Percentiles rank a stretch among this genome's conserved stretches.
Evolutionary conservation across 2,888 invertebrate species (phyloP).

Genomic region (Melipona beecheii): DNA sequence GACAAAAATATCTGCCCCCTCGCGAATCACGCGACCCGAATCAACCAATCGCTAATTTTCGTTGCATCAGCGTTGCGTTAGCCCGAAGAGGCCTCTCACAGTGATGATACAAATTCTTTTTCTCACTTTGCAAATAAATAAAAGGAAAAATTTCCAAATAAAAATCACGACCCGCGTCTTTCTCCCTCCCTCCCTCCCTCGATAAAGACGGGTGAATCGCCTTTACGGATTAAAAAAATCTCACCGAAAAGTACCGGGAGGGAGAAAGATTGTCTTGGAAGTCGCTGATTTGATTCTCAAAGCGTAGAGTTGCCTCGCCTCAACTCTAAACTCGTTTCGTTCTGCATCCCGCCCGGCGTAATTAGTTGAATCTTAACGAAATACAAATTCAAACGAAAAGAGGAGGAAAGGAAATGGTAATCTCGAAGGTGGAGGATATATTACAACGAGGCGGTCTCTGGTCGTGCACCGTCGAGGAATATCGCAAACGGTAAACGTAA

Average conservation of each 20-base stretch:
- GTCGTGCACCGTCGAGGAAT: no score
- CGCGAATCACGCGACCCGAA: no score
- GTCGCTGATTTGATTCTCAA: slow-evolving; percentile 18
- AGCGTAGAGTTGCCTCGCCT: background rate
- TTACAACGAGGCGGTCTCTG: background rate
- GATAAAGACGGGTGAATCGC: background rate
- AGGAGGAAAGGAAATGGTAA: background rate
- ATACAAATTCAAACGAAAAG: background rate
- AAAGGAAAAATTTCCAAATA: background rate
- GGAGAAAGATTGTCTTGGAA: background rate
- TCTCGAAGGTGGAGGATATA: background rate
- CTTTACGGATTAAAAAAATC: background rate
- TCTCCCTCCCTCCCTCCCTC: background rate
- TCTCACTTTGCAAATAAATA: background rate
- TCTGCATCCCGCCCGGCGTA: background rate
- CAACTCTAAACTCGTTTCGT: slow-evolving; percentile 6
- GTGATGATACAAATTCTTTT: no score
- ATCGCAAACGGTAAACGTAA: background rate
- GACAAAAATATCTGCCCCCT: no score
- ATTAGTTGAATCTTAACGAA: slow-evolving; percentile 22
- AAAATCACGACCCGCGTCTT: background rate
- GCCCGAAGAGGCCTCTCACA: no score
- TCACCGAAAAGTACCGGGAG: background rate
- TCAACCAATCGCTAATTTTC: no score
- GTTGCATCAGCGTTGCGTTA: no score